A percentile compares a stretch with the other conserved stretches of the same genome.
Conservation (phyloP, 2,113 vertebrate species). For the Nothobranchius kuhntae region DNA sequence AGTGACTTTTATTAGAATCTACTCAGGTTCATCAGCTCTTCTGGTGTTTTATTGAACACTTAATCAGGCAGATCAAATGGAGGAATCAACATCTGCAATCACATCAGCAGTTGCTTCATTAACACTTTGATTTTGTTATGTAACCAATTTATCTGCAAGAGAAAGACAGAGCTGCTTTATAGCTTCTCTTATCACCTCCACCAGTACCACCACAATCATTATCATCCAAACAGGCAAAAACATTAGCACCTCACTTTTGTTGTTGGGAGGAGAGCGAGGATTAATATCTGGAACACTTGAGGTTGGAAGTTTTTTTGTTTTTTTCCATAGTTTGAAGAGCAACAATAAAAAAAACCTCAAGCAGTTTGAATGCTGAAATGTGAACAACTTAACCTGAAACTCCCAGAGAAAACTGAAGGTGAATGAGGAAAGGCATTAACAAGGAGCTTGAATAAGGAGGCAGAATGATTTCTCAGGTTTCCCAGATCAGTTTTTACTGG, state of each 20-base stretch:
- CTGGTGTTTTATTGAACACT: slow-evolving; percentile 6
- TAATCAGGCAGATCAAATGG: slow-evolving; percentile 1
- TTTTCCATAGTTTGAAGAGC: too few species aligned
- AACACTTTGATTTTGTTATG: slow-evolving; percentile 35
- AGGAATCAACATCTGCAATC: slow-evolving; percentile 15
- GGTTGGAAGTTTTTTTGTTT: too few species aligned
- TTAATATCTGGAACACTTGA: too few species aligned
- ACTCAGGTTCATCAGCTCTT: slow-evolving; percentile 1
- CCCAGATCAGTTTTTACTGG: slow-evolving; percentile 27
- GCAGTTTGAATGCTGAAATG: too few species aligned
- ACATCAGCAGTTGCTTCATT: slow-evolving; percentile 3
- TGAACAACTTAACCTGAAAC: not conserved
- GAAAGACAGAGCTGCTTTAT: slow-evolving; percentile 56
- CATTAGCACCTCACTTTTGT: too few species aligned
- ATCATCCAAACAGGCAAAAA: too few species aligned
- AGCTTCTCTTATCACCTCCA: slow-evolving; percentile 11
- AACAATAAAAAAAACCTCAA: too few species aligned
- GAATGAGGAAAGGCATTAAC: too few species aligned
- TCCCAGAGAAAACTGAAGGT: too few species aligned
- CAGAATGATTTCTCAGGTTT: not conserved
- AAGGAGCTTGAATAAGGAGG: too few species aligned
- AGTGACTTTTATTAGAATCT: not conserved
- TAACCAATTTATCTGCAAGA: slow-evolving; percentile 52
- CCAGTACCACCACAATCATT: not conserved
- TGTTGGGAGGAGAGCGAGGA: too few species aligned